Evolutionary conservation across 2,888 invertebrate species (phyloP), one percentile per base, ranked within the genome.

Genomic region (Lepidonotus clava): DNA sequence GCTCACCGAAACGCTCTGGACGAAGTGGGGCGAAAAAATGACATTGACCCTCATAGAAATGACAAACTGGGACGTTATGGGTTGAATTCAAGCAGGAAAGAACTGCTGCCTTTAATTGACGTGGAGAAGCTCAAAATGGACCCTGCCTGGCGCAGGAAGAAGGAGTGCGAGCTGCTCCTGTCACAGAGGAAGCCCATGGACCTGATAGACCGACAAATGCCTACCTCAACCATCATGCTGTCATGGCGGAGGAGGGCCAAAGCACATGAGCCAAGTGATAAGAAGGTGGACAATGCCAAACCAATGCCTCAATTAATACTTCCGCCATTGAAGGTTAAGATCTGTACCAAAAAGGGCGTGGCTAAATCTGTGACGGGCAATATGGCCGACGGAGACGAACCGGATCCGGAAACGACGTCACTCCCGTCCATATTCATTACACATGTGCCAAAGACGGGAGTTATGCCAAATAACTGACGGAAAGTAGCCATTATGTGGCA

Each of bases 361-460:
- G 80, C 80, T 28, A 80, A 80, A 24, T 80, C 80, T 11, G 46
- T 80, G 1, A 51, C 46, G 1, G 80, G 80, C 5, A 28, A 80
- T 80, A 41, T 80, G 41, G 46, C 41, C 14, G n/a, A 21, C 0
- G 24, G 8, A 8, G 80, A 80, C 1, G 51, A 51, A 28, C 24
- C 21, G 28, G 80, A 80, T 32, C 80, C 80, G 32, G 80, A 80
- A 80, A 80, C 80, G 41, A 46, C 80, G 41, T 80, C 80, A 5
- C 80, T 80, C 28, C 80, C 80, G n/a, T 46, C 80, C 11, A 46
- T 80, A 28, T 80, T 80, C 46, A 80, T 80, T 11, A 80, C 80
- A 8, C 80, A 80, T 32, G 46, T 80, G 32, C 34, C 80, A 32
- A 71, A 71, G 71, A 38, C 71, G 14, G 38, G 71, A 34, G 21